These are phyloP conservation scores for Andrena hattorfiana DNA, from an alignment of 2,888 invertebrate genomes.

Conservation along the genomic window DNA sequence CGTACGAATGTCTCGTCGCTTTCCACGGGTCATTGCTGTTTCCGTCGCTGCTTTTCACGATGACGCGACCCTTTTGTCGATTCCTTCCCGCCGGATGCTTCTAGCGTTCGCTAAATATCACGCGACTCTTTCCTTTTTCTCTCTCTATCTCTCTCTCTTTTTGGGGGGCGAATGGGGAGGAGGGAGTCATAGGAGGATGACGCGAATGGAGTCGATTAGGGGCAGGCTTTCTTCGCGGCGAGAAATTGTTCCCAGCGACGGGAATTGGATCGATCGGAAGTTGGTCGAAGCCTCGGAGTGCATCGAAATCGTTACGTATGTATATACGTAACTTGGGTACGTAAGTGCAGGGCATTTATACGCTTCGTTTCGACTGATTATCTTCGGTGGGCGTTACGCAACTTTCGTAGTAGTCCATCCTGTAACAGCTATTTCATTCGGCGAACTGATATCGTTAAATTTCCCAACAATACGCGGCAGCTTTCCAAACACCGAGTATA, in stretches of 20 bases:
- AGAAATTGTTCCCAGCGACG: neutral
- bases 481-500: neutral
- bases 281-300: neutral
- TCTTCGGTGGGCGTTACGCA: too few species aligned
- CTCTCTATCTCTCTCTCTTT: neutral
- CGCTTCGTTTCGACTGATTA: neutral
- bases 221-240: neutral
- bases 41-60: conserved; percentile 41
- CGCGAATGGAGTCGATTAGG: neutral
- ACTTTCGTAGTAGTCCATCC: neutral
- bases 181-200: too few species aligned
- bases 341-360: neutral
- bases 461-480: neutral
- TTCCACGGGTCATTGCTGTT: conserved; percentile 66
- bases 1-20: conserved; percentile 69
- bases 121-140: neutral
- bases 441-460: neutral
- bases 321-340: neutral
- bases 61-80: conserved; percentile 22
- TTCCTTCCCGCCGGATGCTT: conserved; percentile 10
- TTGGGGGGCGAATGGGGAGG: too few species aligned
- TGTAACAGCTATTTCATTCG: neutral
- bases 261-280: neutral
- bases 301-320: too few species aligned
- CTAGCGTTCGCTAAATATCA: conserved; percentile 13